Evolutionary conservation across 2,113 vertebrate genomes (phyloP), one percentile per base, ranked within the genome.

Genomic region (Salvator merianae): DNA sequence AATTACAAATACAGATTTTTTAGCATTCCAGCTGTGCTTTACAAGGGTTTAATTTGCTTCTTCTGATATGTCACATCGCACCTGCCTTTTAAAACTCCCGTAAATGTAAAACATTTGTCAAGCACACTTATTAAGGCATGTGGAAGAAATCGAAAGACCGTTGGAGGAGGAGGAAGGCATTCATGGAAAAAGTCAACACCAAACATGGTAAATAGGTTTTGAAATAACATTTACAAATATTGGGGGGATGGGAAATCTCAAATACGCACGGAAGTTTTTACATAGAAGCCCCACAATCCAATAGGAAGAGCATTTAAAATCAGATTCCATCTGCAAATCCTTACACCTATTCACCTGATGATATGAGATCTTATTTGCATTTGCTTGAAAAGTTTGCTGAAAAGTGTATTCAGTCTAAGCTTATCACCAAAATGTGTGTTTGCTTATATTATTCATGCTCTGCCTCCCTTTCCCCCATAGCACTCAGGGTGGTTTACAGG

Each of bases 11-110:
- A 96, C 95, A 96, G 94, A 96, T 95, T 97, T 84, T 97, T 97
- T 96, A 97, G 95, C 95, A 96, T 97, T 97, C 96, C 96, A 97
- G 96, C 96, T 96, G 96, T 96, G 96, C 96, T 95, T 96, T 95
- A 97, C 95, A 96, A 95, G 95, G 95, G 95, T 96, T 96, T 96
- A 96, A 97, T 96, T 96, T 96, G 96, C 95, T 96, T 94, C 96
- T 97, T 95, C 95, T 96, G 95, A 96, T 96, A 96, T 96, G 95
- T 96, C 95, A 97, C 94, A 94, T 93, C 95, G 95, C 95, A 96
- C 95, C 96, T 97, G 96, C 96, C 95, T 96, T 96, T 96, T 93
- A 95, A 97, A 96, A 96, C 94, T 95, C 94, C 93, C 93, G 93
- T 96, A 97, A 96, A 95, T 97, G 95, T 95, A 94, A 95, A 96